Percentiles rank a stretch among this genome's conserved stretches.
These are phyloP conservation scores for Triplophysa tibetana DNA, from an alignment of 2,113 vertebrate genomes.

Conservation along the genomic window DNA sequence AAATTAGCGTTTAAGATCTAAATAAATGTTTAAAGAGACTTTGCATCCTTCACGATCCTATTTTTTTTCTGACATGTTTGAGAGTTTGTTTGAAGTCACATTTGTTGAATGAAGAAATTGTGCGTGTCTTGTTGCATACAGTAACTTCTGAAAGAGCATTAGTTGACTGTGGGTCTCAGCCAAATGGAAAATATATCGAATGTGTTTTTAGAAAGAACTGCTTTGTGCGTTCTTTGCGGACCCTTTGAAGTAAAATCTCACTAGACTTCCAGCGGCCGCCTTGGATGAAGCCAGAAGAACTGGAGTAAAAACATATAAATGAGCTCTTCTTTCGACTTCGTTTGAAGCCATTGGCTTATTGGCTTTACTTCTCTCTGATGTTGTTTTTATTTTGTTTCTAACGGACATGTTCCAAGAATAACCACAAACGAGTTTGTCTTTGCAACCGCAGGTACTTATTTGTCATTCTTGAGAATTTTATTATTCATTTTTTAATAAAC, in stretches of 20 bases:
- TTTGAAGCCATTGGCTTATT: conserved; percentile 5
- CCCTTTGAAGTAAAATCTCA: conserved; percentile 34
- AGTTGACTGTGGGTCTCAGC: conserved; percentile 16
- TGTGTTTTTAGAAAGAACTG: conserved; percentile 18
- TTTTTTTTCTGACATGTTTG: conserved; percentile 1
- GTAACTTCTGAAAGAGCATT: not conserved
- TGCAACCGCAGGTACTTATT: not conserved
- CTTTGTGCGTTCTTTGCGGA: not conserved
- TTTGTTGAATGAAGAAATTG: conserved; percentile 6
- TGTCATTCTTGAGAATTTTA: not conserved
- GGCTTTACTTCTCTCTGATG: not conserved
- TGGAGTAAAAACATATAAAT: conserved; percentile 20
- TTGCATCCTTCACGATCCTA: not conserved
- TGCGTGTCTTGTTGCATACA: not conserved
- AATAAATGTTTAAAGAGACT: conserved; percentile 1
- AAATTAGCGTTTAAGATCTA: not conserved
- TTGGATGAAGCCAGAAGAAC: not conserved
- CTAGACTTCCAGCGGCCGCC: conserved; percentile 25
- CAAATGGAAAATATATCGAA: conserved; percentile 22
- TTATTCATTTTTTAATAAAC: conserved; percentile 24
- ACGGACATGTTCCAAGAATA: not conserved
- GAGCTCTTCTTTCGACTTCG: not conserved
- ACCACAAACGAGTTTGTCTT: not conserved
- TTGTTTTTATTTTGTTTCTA: not conserved
- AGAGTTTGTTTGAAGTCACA: conserved; percentile 20